These are phyloP conservation scores for Lagria hirta DNA, from an alignment of 2,888 invertebrate species.

Conservation along the genomic window DNA sequence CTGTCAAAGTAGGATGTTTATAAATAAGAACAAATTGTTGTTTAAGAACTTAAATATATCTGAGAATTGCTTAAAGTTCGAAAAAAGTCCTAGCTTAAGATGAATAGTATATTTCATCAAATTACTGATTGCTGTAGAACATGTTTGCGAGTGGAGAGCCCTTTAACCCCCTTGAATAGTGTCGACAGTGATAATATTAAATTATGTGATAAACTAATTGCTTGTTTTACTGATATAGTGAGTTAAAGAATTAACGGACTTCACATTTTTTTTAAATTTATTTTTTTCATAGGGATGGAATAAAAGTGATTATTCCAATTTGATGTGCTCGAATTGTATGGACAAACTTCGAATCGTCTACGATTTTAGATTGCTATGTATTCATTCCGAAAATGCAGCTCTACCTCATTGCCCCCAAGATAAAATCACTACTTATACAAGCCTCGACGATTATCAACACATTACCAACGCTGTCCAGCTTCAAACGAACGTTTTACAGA, in stretches of 20 bases:
- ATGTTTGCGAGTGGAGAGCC: conserved; percentile 23
- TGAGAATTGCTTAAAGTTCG: too few species aligned
- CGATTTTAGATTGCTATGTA: conserved; percentile 21
- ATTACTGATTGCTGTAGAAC: conserved; percentile 24
- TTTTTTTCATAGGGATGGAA: conserved; percentile 14
- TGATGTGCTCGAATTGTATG: conserved; percentile 24
- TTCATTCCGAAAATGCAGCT: conserved; percentile 19
- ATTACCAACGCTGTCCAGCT: conserved; percentile 8
- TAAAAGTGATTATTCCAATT: conserved; percentile 15
- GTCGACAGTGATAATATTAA: conserved; percentile 25
- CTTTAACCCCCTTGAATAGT: conserved; percentile 20
- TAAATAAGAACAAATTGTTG: too few species aligned
- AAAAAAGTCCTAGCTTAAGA: too few species aligned
- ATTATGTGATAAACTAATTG: conserved; percentile 26
- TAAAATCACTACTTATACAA: conserved; percentile 21
- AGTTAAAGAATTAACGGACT: conserved; percentile 7
- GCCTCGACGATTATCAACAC: conserved; percentile 23
- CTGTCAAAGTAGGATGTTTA: too few species aligned
- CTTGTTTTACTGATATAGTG: conserved; percentile 25
- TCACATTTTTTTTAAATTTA: not conserved
- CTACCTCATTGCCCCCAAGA: conserved; percentile 19
- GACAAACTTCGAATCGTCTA: conserved; percentile 26
- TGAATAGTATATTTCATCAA: conserved; percentile 21
- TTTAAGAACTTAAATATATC: too few species aligned
- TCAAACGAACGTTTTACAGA: conserved; percentile 17